Evolutionary conservation across 2,113 vertebrate species (phyloP), one percentile per base, ranked within the genome.

Genomic region (Apaloderma vittatum): DNA sequence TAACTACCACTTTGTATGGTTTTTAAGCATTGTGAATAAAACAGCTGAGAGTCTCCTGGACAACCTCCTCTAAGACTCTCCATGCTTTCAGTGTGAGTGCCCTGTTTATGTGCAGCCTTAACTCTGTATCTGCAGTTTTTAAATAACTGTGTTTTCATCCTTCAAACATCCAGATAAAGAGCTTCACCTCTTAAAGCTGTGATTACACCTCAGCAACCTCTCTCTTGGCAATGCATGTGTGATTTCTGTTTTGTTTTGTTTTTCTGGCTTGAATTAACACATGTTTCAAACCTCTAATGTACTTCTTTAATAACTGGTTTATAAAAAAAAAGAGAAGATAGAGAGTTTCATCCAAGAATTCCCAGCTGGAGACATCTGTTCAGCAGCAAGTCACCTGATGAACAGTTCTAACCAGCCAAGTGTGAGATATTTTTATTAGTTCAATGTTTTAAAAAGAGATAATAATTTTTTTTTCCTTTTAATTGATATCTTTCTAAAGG

Each of bases 381-480:
- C 90, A 87, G 86, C 96, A 45, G 59, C 92, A 95, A 97, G 93
- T 97, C 95, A 97, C 97, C 97, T 97, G 94, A 97, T 93, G 96
- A 97, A 94, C 95, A 98, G 95, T 82, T 97, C 93, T 93, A 96
- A 62, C 91, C 91, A 97, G 97, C 97, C 97, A 97, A 98, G 89
- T 89, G 90, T 91, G 97, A 97, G 97, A 94, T 98, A 96, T 97
- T 98, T 98, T 97, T 98, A 97, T 97, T 97, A 95, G 97, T 97
- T 97, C 97, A 78, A 63, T 96, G 49, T 96, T 98, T 98, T 97
- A 79, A 98, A 98, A 98, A 98, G 97, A 97, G 86, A 93, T 40
- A 6, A 4, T 32, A 3, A 4, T 90, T 93, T 95, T 83, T 96
- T 67, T 49, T n/a, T 32, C 20, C 37, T 82, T 93, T 78, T 70